phyloP scores from a whole-genome alignment of 2,888 invertebrate species.

The Sphinx pinastri region DNA sequence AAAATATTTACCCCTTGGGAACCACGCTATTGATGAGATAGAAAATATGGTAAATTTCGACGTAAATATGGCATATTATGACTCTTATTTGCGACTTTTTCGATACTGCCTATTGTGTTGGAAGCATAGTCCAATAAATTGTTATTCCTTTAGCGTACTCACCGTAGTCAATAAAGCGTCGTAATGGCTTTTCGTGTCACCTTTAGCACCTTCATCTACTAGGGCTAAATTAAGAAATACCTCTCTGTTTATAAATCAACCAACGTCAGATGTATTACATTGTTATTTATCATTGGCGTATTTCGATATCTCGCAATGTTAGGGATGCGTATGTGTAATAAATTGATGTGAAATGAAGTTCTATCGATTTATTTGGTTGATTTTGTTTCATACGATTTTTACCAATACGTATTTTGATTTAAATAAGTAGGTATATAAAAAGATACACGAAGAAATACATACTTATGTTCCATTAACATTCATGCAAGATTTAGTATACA shows the following conservation, averaged over 20 bases:
- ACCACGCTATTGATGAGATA: constrained; percentile 36
- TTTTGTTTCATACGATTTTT: background rate
- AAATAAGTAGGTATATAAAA: too few species aligned
- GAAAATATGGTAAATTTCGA: constrained; percentile 43
- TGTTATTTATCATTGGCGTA: constrained; percentile 25
- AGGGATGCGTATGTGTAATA: constrained; percentile 40
- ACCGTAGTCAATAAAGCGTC: constrained; percentile 49
- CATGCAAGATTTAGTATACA: too few species aligned
- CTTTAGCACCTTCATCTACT: constrained; percentile 25
- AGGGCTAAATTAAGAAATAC: constrained; percentile 61
- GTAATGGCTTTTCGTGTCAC: constrained; percentile 38
- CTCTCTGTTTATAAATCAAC: constrained; percentile 61
- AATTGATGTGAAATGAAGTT: constrained; percentile 1
- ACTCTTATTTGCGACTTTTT: background rate
- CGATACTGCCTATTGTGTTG: constrained; percentile 39
- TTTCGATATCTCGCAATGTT: constrained; percentile 44
- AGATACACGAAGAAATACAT: too few species aligned
- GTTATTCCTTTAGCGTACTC: constrained; percentile 47
- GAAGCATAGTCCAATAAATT: constrained; percentile 46
- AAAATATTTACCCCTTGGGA: constrained; percentile 10
- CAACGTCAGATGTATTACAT: constrained; percentile 48
- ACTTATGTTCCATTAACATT: too few species aligned
- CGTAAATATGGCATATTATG: constrained; percentile 31
- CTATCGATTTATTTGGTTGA: background rate
- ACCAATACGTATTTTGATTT: too few species aligned